phyloP scores from a whole-genome alignment of 2,113 vertebrate genomes.

The Pagrus major region DNA sequence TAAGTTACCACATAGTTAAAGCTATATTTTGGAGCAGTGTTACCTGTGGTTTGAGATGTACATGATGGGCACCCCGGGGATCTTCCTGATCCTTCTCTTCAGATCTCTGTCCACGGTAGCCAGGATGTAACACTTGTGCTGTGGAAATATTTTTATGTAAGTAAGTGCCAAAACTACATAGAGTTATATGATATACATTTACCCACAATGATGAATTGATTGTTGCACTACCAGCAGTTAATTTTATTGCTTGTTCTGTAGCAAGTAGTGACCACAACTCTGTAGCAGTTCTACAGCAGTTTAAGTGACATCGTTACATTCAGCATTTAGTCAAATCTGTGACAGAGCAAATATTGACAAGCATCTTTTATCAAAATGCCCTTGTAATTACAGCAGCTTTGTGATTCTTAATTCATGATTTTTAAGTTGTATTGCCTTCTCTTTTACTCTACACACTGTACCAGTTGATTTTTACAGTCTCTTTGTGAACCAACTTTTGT shows the following conservation, averaged over 20 bases:
- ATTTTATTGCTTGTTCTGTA: not conserved
- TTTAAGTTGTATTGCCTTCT: not conserved
- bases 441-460: too few species aligned
- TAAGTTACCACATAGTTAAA: not conserved
- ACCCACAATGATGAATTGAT: not conserved
- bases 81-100: conserved; percentile 95
- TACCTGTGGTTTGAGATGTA: conserved; percentile 99
- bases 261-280: not conserved
- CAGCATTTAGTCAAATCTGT: not conserved
- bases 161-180: conserved; percentile 6
- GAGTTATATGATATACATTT: not conserved
- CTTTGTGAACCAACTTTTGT: too few species aligned
- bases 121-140: conserved; percentile 99
- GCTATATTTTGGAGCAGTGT: not conserved
- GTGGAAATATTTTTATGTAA: conserved; percentile 39
- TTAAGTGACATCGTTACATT: not conserved
- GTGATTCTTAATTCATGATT: not conserved
- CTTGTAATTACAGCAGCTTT: not conserved
- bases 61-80: conserved; percentile 99
- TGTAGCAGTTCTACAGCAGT: not conserved
- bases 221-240: not conserved
- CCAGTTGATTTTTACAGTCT: too few species aligned
- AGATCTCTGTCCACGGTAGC: conserved; percentile 98
- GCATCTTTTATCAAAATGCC: not conserved
- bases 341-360: not conserved